A percentile compares a stretch with the other conserved stretches of the same genome.
Conservation (phyloP, 2,797 vertebrate genomes). For the Acomys russatus region DNA sequence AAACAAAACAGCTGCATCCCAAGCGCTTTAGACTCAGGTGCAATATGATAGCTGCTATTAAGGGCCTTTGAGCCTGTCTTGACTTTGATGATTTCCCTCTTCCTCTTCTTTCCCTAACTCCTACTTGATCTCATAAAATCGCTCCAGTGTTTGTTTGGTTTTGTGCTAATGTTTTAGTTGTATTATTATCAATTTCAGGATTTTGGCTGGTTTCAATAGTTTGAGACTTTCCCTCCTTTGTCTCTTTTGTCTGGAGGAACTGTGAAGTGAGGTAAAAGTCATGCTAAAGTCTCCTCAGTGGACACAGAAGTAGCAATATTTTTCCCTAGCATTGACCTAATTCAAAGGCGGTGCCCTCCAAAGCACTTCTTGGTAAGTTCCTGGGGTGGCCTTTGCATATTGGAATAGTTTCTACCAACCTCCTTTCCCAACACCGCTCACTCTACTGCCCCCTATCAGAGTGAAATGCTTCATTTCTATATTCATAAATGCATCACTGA, state of each 20-base stretch:
- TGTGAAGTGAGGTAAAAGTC: neutral
- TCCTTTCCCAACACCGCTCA: neutral
- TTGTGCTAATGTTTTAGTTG: slow-evolving; percentile 58
- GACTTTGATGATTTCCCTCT: slow-evolving; percentile 90
- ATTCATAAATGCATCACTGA: neutral
- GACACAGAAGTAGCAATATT: neutral
- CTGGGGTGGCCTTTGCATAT: neutral
- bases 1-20: slow-evolving; percentile 89
- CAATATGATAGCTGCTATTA: slow-evolving; percentile 90
- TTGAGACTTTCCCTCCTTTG: neutral
- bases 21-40: slow-evolving; percentile 86
- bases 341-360: neutral
- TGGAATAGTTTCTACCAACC: neutral
- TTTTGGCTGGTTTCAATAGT: neutral
- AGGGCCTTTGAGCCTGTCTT: slow-evolving; percentile 88
- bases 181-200: neutral
- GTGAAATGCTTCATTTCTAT: slow-evolving; percentile 47
- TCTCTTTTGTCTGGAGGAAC: slow-evolving; percentile 12
- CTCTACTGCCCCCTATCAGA: neutral
- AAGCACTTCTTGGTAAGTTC: neutral
- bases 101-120: slow-evolving; percentile 88
- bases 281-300: neutral
- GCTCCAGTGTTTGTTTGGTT: slow-evolving; percentile 76
- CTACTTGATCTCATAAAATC: slow-evolving; percentile 86
- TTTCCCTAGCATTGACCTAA: neutral